phyloP scores from a whole-genome alignment of 1,140 invertebrate genomes.

The Ectropis grisescens region DNA sequence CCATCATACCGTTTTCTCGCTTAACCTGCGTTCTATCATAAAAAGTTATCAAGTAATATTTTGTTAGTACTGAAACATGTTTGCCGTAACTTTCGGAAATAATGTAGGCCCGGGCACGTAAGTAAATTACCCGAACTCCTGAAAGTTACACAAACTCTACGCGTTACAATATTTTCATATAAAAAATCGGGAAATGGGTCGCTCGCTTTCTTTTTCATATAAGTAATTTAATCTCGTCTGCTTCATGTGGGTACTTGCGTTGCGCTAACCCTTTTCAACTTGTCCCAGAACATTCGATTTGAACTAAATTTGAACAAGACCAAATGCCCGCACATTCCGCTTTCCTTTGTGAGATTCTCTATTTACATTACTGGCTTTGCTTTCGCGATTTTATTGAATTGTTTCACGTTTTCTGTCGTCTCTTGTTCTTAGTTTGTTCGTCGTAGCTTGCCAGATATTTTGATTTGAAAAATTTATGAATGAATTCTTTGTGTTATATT shows the following conservation, averaged over 20 bases:
- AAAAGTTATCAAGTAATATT: too few species aligned
- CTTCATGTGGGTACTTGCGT: slow-evolving; percentile 31
- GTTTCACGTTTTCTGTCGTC: slow-evolving; percentile 22
- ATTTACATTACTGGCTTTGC: slow-evolving; percentile 47
- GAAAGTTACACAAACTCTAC: slow-evolving; percentile 12
- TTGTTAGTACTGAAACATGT: too few species aligned
- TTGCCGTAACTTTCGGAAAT: neutral
- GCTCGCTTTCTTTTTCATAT: slow-evolving; percentile 27
- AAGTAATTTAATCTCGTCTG: slow-evolving; percentile 51
- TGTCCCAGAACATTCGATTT: slow-evolving; percentile 50
- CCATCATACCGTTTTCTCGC: too few species aligned
- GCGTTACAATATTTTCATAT: slow-evolving; percentile 9
- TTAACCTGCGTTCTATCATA: too few species aligned
- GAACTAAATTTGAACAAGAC: slow-evolving; percentile 57
- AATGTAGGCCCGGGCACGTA: neutral
- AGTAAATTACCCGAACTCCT: slow-evolving; percentile 9
- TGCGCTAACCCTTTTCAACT: slow-evolving; percentile 58
- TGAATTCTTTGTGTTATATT: too few species aligned
- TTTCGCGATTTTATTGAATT: slow-evolving; percentile 49
- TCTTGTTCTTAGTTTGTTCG: too few species aligned
- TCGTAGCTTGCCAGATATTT: too few species aligned
- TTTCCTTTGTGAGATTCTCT: slow-evolving; percentile 47
- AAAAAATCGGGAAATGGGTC: slow-evolving; percentile 11
- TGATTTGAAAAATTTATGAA: too few species aligned
- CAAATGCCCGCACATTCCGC: slow-evolving; percentile 45